Conservation (phyloP, 2,888 invertebrate genomes). For the Eurytoma adleriae region DNA sequence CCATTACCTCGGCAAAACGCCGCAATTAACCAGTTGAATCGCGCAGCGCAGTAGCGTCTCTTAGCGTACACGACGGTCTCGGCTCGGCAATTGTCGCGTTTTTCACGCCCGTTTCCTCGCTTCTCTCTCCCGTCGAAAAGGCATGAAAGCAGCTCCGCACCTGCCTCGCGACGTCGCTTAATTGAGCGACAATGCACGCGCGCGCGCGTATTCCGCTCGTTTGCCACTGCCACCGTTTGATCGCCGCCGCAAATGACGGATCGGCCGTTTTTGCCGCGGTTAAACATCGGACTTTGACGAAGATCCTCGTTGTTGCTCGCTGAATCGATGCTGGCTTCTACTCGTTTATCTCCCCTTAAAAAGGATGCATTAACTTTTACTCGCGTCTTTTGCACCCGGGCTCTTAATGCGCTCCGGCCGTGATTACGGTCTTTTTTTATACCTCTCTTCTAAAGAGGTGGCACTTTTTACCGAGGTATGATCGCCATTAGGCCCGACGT, state of each 20-base stretch:
- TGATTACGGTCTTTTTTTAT: too few relatives aligned
- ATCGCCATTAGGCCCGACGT: too few relatives aligned
- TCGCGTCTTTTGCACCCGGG: too few relatives aligned
- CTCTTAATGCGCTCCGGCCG: too few relatives aligned
- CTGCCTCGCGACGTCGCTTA: slow-evolving; percentile 53
- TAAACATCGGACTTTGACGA: too few relatives aligned
- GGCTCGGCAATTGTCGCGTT: slow-evolving; percentile 63
- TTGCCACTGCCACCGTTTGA: not conserved
- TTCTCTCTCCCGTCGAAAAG: slow-evolving; percentile 15
- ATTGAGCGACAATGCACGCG: slow-evolving; percentile 59
- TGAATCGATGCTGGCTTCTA: too few relatives aligned
- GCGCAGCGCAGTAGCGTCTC: not conserved
- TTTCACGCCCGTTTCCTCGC: slow-evolving; percentile 65
- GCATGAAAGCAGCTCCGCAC: not conserved
- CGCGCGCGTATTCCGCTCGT: not conserved
- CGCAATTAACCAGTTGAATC: slow-evolving; percentile 41
- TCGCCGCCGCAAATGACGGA: slow-evolving; percentile 4
- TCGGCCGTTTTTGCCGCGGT: not conserved
- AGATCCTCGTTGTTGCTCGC: too few relatives aligned
- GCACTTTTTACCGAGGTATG: too few relatives aligned
- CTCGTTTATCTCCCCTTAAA: too few relatives aligned
- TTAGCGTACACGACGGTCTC: not conserved
- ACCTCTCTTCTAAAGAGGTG: too few relatives aligned
- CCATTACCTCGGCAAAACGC: not conserved
- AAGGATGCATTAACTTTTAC: too few relatives aligned